A percentile compares a stretch with the other conserved stretches of the same genome.
Conservation (phyloP, 2,113 vertebrate species). For the Corydoras sp. region DNA sequence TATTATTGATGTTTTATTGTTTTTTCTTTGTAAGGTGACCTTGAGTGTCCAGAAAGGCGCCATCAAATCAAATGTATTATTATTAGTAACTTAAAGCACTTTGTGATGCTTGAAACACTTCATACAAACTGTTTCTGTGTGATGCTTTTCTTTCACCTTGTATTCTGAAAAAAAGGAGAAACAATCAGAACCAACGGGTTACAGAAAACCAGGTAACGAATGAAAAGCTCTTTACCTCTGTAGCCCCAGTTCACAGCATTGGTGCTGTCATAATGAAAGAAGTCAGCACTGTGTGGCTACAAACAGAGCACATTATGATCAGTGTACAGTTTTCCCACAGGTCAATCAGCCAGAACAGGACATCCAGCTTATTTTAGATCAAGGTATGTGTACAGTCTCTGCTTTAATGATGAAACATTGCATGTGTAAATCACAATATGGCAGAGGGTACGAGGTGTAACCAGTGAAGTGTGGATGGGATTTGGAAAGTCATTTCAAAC, state of each 20-base stretch:
- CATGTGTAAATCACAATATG: not conserved
- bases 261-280: slow-evolving; percentile 88
- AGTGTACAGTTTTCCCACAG: too few species aligned
- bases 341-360: too few species aligned
- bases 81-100: not conserved
- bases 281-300: slow-evolving; percentile 72
- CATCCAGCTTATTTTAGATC: too few species aligned
- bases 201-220: too few species aligned
- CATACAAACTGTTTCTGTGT: not conserved
- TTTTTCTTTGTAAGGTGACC: too few species aligned
- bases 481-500: too few species aligned
- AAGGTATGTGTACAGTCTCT: too few species aligned
- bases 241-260: slow-evolving; percentile 91
- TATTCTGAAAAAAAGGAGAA: slow-evolving; percentile 74
- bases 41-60: too few species aligned
- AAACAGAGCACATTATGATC: slow-evolving; percentile 3
- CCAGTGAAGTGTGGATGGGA: too few species aligned
- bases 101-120: not conserved
- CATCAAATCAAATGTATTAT: too few species aligned
- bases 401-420: not conserved
- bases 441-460: not conserved
- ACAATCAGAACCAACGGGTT: too few species aligned
- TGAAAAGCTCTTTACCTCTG: slow-evolving; percentile 69
- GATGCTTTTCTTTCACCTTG: slow-evolving; percentile 77
- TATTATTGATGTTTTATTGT: too few species aligned